Conservation (phyloP, 1,140 invertebrate genomes). For the Calosoma granatense region DNA sequence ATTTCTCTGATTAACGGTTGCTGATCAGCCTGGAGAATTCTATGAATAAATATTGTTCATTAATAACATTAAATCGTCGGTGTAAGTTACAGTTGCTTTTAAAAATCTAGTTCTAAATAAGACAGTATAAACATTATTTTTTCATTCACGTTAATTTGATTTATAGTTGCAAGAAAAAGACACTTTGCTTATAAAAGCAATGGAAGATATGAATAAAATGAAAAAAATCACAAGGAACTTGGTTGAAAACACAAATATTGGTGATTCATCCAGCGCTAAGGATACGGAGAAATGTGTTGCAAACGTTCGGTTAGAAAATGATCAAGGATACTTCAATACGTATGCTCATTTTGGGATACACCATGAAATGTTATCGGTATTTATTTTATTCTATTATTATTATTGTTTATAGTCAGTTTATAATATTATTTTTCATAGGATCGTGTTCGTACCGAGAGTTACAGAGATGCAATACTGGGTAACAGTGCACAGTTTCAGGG, state of each 20-base stretch:
- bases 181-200: constrained; percentile 47
- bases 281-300: constrained; percentile 28
- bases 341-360: constrained; percentile 98
- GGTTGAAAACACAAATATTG: constrained; percentile 25
- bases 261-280: constrained; percentile 20
- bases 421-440: constrained; percentile 49
- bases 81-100: no score
- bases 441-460: constrained; percentile 83
- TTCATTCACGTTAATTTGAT: no score
- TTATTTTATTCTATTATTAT: constrained; percentile 20
- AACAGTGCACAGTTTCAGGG: constrained; percentile 60
- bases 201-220: constrained; percentile 54
- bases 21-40: no score
- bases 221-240: constrained; percentile 42
- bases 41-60: no score
- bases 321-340: constrained; percentile 83
- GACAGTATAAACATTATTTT: no score
- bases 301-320: constrained; percentile 43
- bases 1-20: no score
- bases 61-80: no score
- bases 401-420: constrained; percentile 4
- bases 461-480: constrained; percentile 83
- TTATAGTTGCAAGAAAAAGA: no score
- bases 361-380: constrained; percentile 83
- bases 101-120: no score